These are phyloP conservation scores for Chaenocephalus aceratus DNA, from an alignment of 2,113 vertebrate species.

Conservation along the genomic window DNA sequence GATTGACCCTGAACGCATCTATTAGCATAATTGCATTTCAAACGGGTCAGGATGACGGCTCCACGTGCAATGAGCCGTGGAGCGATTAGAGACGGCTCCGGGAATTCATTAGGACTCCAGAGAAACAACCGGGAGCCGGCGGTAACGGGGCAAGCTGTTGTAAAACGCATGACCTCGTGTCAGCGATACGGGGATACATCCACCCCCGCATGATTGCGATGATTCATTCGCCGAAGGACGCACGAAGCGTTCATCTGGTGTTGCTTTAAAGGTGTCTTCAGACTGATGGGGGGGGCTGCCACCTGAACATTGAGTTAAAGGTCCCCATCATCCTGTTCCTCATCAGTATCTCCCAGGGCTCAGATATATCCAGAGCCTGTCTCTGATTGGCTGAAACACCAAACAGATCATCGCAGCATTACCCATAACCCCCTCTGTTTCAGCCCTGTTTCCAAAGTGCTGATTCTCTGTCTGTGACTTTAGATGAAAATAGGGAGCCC, in stretches of 20 bases:
- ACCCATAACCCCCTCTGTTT: too few relatives aligned
- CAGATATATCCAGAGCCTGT: too few relatives aligned
- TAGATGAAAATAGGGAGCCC: too few relatives aligned
- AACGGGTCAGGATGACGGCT: conserved; percentile 33
- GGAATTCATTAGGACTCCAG: conserved; percentile 36
- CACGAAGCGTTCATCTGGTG: background rate
- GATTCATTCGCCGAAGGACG: background rate
- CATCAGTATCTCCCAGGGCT: too few relatives aligned
- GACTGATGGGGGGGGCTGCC: background rate
- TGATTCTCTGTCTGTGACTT: too few relatives aligned
- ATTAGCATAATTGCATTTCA: conserved; percentile 63
- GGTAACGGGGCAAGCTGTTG: background rate
- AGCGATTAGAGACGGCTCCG: conserved; percentile 3
- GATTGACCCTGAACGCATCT: conserved; percentile 2
- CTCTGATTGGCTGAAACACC: too few relatives aligned
- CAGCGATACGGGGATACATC: conserved; percentile 9
- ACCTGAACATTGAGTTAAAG: background rate
- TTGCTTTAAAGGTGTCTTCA: too few relatives aligned
- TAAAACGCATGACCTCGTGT: conserved; percentile 33
- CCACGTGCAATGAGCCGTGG: conserved; percentile 43
- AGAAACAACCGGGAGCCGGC: background rate
- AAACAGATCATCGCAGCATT: too few relatives aligned
- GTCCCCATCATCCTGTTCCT: too few relatives aligned
- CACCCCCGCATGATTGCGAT: conserved; percentile 8
- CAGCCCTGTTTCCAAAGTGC: too few relatives aligned